A percentile compares a stretch with the other conserved stretches of the same genome.
Evolutionary conservation across 2,797 vertebrate genomes (phyloP).

Genomic region (Diglossa cyanea): DNA sequence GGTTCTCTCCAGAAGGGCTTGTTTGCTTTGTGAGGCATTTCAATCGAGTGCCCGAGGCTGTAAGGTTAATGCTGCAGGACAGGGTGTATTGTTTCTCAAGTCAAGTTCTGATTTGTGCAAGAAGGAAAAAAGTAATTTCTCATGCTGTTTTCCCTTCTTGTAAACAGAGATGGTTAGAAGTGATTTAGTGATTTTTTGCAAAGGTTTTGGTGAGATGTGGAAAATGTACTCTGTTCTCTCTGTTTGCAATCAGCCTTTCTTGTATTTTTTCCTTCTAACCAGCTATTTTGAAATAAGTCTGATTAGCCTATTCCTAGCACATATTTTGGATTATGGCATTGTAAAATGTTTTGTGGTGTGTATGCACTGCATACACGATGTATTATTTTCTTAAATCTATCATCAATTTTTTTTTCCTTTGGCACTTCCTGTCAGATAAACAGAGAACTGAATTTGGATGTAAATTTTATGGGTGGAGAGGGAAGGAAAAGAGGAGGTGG

Average conservation of each 20-base stretch:
- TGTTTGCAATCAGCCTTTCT: background rate
- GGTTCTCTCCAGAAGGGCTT: background rate
- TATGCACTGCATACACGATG: fast-evolving
- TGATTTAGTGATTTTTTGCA: background rate
- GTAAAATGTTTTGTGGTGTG: background rate
- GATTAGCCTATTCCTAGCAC: background rate
- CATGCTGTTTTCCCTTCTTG: background rate
- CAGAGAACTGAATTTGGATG: slow-evolving; percentile 7
- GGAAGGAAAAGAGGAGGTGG: slow-evolving; percentile 51
- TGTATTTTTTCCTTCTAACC: background rate
- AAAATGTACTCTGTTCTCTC: background rate
- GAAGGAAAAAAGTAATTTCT: background rate
- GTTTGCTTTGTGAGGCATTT: slow-evolving; percentile 22
- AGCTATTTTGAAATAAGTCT: background rate
- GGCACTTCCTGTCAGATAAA: background rate
- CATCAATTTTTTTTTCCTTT: background rate
- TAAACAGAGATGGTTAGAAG: background rate
- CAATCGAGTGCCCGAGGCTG: background rate
- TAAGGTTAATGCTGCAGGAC: background rate
- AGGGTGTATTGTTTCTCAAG: background rate
- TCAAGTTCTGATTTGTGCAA: slow-evolving; percentile 36
- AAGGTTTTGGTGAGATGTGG: background rate
- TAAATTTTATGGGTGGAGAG: slow-evolving; percentile 30
- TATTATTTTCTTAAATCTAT: background rate
- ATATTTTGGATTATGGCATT: background rate